These are phyloP conservation scores for Platysteira castanea DNA, from an alignment of 2,113 vertebrate species.

Conservation along the genomic window DNA sequence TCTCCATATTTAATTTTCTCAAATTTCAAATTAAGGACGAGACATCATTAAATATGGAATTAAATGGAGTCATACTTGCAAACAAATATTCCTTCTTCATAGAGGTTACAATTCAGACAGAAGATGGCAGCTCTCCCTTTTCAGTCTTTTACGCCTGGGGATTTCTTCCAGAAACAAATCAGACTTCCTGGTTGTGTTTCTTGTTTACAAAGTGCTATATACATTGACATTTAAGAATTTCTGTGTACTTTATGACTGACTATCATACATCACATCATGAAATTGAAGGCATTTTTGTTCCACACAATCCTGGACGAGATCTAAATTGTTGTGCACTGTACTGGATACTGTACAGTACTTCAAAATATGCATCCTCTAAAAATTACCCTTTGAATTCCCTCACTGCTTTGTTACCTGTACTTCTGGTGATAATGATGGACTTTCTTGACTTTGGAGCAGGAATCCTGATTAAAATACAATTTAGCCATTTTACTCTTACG, in stretches of 20 bases:
- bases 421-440: constrained; percentile 29
- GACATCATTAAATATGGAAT: background rate
- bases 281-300: constrained; percentile 58
- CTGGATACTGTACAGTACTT: constrained; percentile 17
- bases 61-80: background rate
- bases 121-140: constrained; percentile 58
- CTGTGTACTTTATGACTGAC: constrained; percentile 52
- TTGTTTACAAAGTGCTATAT: constrained; percentile 69
- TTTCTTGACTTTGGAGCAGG: constrained; percentile 45
- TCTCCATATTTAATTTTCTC: background rate
- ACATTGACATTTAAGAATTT: constrained; percentile 70
- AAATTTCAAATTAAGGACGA: background rate
- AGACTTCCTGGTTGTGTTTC: constrained; percentile 57
- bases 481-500: constrained; percentile 23
- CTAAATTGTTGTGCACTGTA: constrained; percentile 18
- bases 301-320: background rate
- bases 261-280: constrained; percentile 49
- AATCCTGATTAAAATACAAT: constrained; percentile 34
- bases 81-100: background rate
- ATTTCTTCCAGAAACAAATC: constrained; percentile 55
- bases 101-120: constrained; percentile 40
- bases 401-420: background rate
- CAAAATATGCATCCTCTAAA: background rate
- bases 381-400: constrained; percentile 29
- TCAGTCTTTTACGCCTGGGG: background rate